These are phyloP conservation scores for Chrysaora quinquecirrha DNA, from an alignment of 30 jellyfish, hydroid and myxozoan species.

Conservation along the genomic window DNA sequence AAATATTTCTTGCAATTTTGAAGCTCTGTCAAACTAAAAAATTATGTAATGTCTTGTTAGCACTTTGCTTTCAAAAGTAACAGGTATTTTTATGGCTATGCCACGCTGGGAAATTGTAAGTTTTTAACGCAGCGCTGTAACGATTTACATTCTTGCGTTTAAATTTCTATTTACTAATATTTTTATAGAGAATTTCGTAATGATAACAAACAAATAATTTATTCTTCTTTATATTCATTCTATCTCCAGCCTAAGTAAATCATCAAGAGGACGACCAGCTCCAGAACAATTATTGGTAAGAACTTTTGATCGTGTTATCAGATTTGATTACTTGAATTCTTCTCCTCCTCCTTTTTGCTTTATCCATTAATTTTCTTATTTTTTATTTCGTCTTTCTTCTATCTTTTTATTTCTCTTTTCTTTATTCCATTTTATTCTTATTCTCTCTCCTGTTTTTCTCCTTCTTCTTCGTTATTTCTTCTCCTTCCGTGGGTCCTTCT, in stretches of 20 bases:
- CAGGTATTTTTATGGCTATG: no score
- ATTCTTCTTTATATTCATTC: no score
- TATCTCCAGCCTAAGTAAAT: conserved; percentile 77
- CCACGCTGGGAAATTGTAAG: no score
- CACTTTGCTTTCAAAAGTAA: no score
- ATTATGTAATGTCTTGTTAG: no score
- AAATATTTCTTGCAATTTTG: no score
- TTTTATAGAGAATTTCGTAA: background rate
- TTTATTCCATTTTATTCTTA: background rate
- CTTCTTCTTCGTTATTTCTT: no score
- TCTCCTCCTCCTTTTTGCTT: background rate
- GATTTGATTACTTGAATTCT: background rate
- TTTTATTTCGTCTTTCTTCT: background rate
- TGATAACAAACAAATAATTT: no score
- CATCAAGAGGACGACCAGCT: conserved; percentile 78
- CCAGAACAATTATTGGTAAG: conserved; percentile 90
- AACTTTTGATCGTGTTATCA: background rate
- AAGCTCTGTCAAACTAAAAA: no score
- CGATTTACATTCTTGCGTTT: background rate
- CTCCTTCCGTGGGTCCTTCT: no score
- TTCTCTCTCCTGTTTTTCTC: no score
- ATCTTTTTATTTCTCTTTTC: background rate
- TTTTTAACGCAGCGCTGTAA: no score
- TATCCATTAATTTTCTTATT: background rate
- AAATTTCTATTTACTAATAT: background rate